Percentiles rank a stretch among this genome's conserved stretches.
Evolutionary conservation across 1,140 invertebrate genomes (phyloP).

Genomic region (Stegodyphus dumicola): DNA sequence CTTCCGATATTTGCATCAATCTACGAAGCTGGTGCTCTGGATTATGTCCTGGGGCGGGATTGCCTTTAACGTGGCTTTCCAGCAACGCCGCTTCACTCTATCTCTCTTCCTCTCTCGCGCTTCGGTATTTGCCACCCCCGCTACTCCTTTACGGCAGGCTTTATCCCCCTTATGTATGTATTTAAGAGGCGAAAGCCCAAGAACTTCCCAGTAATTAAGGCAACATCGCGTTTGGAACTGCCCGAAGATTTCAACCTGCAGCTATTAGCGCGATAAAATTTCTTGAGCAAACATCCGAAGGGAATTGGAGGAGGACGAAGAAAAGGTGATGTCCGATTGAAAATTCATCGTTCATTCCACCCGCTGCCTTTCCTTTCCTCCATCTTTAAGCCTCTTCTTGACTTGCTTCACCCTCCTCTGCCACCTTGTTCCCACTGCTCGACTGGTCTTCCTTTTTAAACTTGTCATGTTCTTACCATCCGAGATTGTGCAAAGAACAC

Average conservation of each 20-base stretch:
- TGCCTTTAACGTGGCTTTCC: neutral
- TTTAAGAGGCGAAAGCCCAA: constrained; percentile 34
- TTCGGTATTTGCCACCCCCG: neutral
- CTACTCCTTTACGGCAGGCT: neutral
- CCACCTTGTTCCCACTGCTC: neutral
- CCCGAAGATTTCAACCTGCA: constrained; percentile 22
- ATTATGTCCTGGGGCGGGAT: constrained; percentile 19
- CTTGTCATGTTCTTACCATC: neutral
- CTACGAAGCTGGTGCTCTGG: constrained; percentile 29
- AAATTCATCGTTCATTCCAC: constrained; percentile 2
- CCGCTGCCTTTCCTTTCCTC: neutral
- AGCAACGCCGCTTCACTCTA: neutral
- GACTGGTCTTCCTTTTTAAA: neutral
- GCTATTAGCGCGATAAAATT: constrained; percentile 40
- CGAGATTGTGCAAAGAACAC: constrained; percentile 7
- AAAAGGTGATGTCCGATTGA: constrained; percentile 28
- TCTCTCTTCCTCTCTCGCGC: neutral
- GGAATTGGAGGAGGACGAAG: constrained; percentile 12
- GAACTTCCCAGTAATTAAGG: constrained; percentile 40
- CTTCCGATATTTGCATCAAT: constrained; percentile 48
- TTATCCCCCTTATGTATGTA: constrained; percentile 1
- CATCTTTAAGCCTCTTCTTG: neutral
- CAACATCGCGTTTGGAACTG: constrained; percentile 37
- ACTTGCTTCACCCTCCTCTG: neutral
- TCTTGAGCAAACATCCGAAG: constrained; percentile 28